Evolutionary conservation across 1,140 invertebrate species (phyloP).

Genomic region (Condylostylus longicornis): DNA sequence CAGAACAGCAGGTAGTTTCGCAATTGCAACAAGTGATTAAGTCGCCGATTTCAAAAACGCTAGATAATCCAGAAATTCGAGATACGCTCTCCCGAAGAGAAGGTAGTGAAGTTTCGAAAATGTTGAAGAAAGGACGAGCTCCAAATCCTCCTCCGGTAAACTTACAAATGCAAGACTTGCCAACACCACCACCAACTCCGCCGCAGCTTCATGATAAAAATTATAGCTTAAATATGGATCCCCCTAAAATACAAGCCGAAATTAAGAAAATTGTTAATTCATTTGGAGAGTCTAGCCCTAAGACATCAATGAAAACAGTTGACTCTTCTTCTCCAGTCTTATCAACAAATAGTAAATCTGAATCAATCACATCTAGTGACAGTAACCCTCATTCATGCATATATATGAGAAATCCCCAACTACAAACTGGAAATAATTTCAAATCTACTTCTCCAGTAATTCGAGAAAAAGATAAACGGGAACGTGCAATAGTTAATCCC

Average conservation of each 20-base stretch:
- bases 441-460: slow-evolving; percentile 53
- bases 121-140: slow-evolving; percentile 36
- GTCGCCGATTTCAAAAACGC: slow-evolving; percentile 21
- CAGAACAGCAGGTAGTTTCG: slow-evolving; percentile 35
- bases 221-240: too few species aligned
- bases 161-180: not conserved
- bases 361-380: too few species aligned
- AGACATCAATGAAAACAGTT: too few species aligned
- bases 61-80: slow-evolving; percentile 9
- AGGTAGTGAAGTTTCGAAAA: slow-evolving; percentile 12
- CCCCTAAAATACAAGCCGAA: too few species aligned
- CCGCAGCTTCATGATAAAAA: not conserved
- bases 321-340: too few species aligned
- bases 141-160: slow-evolving; percentile 35
- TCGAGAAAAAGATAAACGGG: slow-evolving; percentile 56
- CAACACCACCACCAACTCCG: not conserved
- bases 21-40: slow-evolving; percentile 35
- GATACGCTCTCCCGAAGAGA: slow-evolving; percentile 15
- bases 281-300: too few species aligned
- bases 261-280: too few species aligned
- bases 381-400: too few species aligned
- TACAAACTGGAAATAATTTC: too few species aligned
- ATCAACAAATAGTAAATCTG: too few species aligned
- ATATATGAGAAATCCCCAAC: too few species aligned
- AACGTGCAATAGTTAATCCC: slow-evolving; percentile 49